Percentiles rank a stretch among this genome's conserved stretches.
phyloP scores from a whole-genome alignment of 64 coral and sea anemone species.

The Actinia equina region DNA sequence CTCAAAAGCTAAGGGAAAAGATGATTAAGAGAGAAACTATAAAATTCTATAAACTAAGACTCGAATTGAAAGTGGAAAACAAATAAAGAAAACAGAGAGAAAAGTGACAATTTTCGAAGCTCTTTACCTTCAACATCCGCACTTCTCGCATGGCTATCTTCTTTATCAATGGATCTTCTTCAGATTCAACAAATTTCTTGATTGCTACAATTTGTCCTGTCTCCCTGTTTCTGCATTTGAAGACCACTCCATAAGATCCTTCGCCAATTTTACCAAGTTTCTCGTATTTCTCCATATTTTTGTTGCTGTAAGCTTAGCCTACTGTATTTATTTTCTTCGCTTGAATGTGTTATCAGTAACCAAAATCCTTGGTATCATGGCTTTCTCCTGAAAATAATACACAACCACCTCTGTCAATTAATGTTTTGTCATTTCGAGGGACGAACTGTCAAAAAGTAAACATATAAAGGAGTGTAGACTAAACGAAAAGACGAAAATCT shows the following conservation, averaged over 20 bases:
- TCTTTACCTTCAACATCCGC: slow-evolving; percentile 85
- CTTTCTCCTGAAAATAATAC: not conserved
- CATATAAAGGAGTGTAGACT: not conserved
- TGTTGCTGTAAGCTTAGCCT: not conserved
- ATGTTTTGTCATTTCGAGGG: not conserved
- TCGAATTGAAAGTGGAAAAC: not conserved
- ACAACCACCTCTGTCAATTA: not conserved
- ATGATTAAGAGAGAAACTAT: not conserved
- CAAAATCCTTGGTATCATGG: not conserved
- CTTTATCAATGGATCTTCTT: slow-evolving; percentile 91
- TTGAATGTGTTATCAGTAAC: not conserved
- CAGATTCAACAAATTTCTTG: slow-evolving; percentile 96
- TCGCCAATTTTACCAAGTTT: slow-evolving; percentile 96
- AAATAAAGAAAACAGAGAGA: not conserved
- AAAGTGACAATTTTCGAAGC: not conserved
- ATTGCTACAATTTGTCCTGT: slow-evolving; percentile 96
- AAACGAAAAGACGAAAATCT: not conserved
- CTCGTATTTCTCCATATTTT: slow-evolving; percentile 92
- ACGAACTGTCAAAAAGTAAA: not conserved
- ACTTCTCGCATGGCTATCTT: slow-evolving; percentile 97
- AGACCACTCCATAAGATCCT: slow-evolving; percentile 97
- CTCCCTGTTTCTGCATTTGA: slow-evolving; percentile 95
- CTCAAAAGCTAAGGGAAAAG: not conserved
- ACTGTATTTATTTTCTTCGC: not conserved
- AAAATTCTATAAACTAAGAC: not conserved